Percentiles rank a stretch among this genome's conserved stretches.
Conservation (phyloP, 2,797 vertebrate species). For the Myiothlypis coronata region DNA sequence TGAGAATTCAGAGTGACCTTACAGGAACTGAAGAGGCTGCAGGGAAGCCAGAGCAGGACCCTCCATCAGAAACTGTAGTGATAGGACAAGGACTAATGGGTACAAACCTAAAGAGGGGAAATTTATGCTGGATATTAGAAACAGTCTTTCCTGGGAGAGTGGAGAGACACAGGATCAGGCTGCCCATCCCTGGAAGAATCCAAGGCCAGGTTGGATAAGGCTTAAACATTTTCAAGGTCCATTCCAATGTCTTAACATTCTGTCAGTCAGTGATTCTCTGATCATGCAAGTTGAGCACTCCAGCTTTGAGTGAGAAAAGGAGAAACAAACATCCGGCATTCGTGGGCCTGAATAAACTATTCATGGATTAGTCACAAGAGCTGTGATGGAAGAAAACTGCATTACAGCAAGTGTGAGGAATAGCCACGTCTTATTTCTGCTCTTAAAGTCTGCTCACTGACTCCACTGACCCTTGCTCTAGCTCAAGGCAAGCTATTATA, state of each 20-base stretch:
- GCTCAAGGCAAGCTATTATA: neutral
- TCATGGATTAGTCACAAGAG: neutral
- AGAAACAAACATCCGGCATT: neutral
- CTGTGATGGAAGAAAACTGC: neutral
- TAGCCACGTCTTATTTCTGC: neutral
- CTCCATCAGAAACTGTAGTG: neutral
- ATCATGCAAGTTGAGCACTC: neutral
- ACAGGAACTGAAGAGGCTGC: neutral
- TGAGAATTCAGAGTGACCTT: neutral
- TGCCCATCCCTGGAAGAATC: neutral
- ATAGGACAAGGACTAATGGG: neutral
- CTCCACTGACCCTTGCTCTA: neutral
- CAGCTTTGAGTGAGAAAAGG: neutral
- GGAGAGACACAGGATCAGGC: neutral
- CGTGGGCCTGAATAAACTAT: neutral
- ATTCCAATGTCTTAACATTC: neutral
- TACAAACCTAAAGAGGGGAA: neutral
- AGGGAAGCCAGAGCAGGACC: neutral
- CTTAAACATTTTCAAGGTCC: neutral
- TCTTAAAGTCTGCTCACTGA: neutral
- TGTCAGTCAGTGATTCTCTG: neutral
- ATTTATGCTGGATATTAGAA: neutral
- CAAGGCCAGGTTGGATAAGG: neutral
- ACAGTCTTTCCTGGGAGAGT: neutral
- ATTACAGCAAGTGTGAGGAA: neutral